phyloP scores from a whole-genome alignment of 2,113 vertebrate genomes.

The Hyperopisus bebe region DNA sequence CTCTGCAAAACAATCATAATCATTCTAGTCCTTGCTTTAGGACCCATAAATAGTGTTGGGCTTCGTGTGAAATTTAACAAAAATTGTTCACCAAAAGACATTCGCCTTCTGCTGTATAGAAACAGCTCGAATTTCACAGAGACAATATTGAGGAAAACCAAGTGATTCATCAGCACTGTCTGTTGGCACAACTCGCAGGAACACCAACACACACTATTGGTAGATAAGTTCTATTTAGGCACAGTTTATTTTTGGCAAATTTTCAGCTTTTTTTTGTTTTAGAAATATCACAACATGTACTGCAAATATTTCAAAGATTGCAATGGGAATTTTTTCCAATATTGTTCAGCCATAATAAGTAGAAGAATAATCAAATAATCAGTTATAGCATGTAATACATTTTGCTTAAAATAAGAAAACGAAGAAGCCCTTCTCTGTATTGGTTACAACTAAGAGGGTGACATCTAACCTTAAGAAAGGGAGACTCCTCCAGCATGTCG shows the following conservation, averaged over 20 bases:
- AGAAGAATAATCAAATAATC: background rate
- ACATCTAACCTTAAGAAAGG: conserved; percentile 82
- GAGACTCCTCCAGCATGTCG: conserved; percentile 96
- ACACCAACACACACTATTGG: background rate
- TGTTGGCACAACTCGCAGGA: background rate
- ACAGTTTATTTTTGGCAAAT: background rate
- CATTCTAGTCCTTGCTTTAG: background rate
- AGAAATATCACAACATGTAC: background rate
- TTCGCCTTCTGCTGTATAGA: background rate
- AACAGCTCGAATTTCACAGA: background rate
- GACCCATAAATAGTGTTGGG: background rate
- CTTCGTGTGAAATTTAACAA: background rate
- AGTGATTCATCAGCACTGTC: background rate
- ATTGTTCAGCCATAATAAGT: background rate
- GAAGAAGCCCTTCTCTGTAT: background rate
- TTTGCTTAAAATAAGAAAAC: background rate
- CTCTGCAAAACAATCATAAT: background rate
- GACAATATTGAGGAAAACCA: background rate
- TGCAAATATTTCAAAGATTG: background rate
- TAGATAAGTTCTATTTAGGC: background rate
- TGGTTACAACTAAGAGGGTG: background rate
- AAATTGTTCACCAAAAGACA: background rate
- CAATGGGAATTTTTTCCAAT: background rate
- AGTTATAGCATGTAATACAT: background rate
- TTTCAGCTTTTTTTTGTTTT: background rate